Conservation (phyloP, 1,140 invertebrate species). For the Musca domestica region DNA sequence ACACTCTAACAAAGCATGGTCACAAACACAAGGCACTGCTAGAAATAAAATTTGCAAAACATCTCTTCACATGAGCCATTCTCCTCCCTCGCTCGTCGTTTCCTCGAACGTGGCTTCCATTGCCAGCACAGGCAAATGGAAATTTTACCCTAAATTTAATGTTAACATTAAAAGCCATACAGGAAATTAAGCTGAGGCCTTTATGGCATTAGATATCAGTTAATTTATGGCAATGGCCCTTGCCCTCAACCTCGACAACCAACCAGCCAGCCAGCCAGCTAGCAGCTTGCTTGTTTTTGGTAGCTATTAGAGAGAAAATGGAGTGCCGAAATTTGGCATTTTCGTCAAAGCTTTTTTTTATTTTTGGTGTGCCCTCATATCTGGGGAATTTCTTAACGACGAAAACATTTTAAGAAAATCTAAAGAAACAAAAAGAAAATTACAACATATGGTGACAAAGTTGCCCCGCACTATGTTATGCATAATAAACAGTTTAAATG, state of each 20-base stretch:
- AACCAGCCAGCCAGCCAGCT: background rate
- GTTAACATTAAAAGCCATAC: slow-evolving; percentile 19
- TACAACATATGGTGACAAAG: slow-evolving; percentile 21
- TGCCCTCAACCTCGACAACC: background rate
- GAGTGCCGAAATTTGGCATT: background rate
- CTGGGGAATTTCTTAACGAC: slow-evolving; percentile 3
- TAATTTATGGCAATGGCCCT: slow-evolving; percentile 12
- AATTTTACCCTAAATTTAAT: slow-evolving; percentile 21
- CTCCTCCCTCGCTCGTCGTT: too few species aligned
- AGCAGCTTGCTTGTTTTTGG: too few species aligned
- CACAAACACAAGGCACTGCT: too few species aligned
- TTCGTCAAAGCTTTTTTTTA: background rate
- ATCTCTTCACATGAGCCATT: too few species aligned
- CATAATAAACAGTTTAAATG: slow-evolving; percentile 20
- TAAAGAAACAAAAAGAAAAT: slow-evolving; percentile 1
- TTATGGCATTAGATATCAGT: slow-evolving; percentile 22
- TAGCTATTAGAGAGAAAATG: too few species aligned
- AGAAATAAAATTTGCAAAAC: too few species aligned
- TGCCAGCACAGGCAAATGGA: background rate
- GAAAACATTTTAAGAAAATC: background rate
- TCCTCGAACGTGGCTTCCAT: too few species aligned
- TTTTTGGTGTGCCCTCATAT: background rate
- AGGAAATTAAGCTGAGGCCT: slow-evolving; percentile 20
- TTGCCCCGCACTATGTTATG: slow-evolving; percentile 10
- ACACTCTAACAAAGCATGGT: background rate